phyloP scores from a whole-genome alignment of 2,797 vertebrate genomes.

The Urosaurus nigricauda region DNA sequence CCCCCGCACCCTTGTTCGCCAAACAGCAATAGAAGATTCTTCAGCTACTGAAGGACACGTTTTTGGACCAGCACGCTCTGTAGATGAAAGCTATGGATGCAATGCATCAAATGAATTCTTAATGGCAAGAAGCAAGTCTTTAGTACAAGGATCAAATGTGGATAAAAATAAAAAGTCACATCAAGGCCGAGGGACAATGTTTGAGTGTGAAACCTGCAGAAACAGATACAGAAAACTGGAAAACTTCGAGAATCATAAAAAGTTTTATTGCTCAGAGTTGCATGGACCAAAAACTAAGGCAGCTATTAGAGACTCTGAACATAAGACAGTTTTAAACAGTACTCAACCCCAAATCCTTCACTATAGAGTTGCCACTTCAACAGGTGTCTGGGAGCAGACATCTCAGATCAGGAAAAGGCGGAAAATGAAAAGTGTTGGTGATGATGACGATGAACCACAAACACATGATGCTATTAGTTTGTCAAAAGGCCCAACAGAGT shows the following conservation, averaged over 20 bases:
- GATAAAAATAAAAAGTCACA: constrained; percentile 90
- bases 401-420: constrained; percentile 93
- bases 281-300: constrained; percentile 97
- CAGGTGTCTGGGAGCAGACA: constrained; percentile 89
- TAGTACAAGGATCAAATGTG: constrained; percentile 81
- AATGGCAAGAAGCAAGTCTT: constrained; percentile 86
- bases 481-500: constrained; percentile 82
- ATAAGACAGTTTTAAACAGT: constrained; percentile 80
- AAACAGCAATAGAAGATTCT: constrained; percentile 95
- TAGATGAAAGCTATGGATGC: constrained; percentile 88
- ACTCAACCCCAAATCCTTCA: constrained; percentile 83
- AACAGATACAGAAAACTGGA: constrained; percentile 97
- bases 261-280: constrained; percentile 98
- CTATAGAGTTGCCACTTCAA: constrained; percentile 82
- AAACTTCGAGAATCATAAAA: constrained; percentile 99
- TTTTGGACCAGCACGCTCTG: constrained; percentile 84
- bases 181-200: constrained; percentile 96
- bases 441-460: constrained; percentile 95
- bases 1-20: constrained; percentile 92
- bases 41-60: constrained; percentile 86
- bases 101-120: constrained; percentile 80
- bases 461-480: constrained; percentile 85
- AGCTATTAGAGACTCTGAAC: constrained; percentile 85
- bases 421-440: constrained; percentile 98
- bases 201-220: constrained; percentile 98